Conservation (phyloP, 1,140 invertebrate species). For the Argopecten irradians region DNA sequence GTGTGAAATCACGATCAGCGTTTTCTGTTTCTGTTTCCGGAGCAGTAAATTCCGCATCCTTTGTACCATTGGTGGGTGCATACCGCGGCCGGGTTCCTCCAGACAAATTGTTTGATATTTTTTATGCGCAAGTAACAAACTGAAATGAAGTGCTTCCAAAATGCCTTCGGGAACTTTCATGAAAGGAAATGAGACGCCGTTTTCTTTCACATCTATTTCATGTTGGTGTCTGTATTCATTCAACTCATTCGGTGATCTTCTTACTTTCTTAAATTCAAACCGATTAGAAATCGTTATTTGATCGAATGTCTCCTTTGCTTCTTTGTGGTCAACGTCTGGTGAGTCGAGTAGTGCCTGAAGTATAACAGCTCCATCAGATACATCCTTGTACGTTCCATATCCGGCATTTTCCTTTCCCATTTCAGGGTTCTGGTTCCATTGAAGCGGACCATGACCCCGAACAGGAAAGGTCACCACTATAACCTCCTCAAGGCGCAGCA, state of each 20-base stretch:
- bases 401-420: neutral
- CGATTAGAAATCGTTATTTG: neutral
- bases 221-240: neutral
- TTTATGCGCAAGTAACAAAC: neutral
- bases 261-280: neutral
- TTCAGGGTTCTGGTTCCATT: neutral
- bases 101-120: neutral
- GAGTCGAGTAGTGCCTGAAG: neutral
- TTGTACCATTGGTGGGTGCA: neutral
- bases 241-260: neutral
- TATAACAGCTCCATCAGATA: neutral
- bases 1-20: neutral
- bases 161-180: slow-evolving; percentile 48
- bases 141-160: slow-evolving; percentile 28
- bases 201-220: neutral
- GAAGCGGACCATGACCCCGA: neutral
- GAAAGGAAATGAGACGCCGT: neutral
- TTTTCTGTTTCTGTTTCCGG: neutral
- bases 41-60: neutral
- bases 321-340: neutral
- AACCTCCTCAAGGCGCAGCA: neutral
- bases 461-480: neutral
- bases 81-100: slow-evolving; percentile 14
- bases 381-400: neutral
- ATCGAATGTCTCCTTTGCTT: neutral